phyloP scores from a whole-genome alignment of 2,888 invertebrate species.

The Cremastinae sp. region DNA sequence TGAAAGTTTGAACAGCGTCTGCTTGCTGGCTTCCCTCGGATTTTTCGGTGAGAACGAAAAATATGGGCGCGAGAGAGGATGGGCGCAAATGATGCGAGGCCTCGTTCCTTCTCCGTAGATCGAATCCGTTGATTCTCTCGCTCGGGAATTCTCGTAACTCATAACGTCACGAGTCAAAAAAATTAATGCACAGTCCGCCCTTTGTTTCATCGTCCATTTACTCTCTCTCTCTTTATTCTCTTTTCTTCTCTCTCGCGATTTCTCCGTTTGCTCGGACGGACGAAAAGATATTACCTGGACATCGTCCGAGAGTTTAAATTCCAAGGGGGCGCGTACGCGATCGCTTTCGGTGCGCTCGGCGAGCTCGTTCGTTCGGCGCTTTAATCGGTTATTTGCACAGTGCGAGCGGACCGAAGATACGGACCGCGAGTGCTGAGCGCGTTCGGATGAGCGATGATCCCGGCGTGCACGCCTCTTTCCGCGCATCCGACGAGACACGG shows the following conservation, averaged over 20 bases:
- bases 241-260: slow-evolving; percentile 45
- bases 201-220: slow-evolving; percentile 56
- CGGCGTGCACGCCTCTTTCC: slow-evolving; percentile 60
- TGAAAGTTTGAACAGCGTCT: not conserved
- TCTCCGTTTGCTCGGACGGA: slow-evolving; percentile 28
- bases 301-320: slow-evolving; percentile 43
- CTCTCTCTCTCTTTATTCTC: too few species aligned
- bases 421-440: slow-evolving; percentile 58
- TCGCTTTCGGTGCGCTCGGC: slow-evolving; percentile 32
- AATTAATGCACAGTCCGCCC: slow-evolving; percentile 58
- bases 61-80: slow-evolving; percentile 16
- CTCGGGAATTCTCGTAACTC: slow-evolving; percentile 51
- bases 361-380: slow-evolving; percentile 59
- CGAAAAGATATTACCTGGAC: slow-evolving; percentile 53
- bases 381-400: slow-evolving; percentile 72
- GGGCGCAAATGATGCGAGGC: not conserved
- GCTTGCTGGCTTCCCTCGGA: not conserved
- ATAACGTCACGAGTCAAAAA: slow-evolving; percentile 58
- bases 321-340: slow-evolving; percentile 15
- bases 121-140: slow-evolving; percentile 11
- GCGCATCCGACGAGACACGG: slow-evolving; percentile 36
- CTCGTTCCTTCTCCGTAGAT: too few species aligned
- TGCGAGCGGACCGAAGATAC: slow-evolving; percentile 46
- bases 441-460: slow-evolving; percentile 68
- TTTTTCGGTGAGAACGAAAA: not conserved